Evolutionary conservation across 2,888 invertebrate genomes (phyloP).

Genomic region (Biston betularia): DNA sequence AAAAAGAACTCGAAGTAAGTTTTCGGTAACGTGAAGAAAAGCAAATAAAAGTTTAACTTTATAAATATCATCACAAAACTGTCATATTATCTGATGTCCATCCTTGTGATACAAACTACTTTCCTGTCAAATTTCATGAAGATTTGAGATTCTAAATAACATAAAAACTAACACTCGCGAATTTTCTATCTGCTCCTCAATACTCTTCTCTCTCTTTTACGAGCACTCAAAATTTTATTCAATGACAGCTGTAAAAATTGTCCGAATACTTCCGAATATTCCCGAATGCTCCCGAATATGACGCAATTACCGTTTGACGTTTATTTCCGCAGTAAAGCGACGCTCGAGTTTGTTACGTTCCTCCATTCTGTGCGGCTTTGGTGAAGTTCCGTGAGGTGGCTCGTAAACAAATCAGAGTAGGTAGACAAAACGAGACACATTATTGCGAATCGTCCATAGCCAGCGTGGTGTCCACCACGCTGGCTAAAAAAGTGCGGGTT

Average conservation of each 20-base stretch:
- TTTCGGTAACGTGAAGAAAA: too few relatives aligned
- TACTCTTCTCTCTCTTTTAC: slow-evolving; percentile 21
- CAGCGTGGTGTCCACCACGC: too few relatives aligned
- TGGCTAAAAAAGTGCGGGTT: too few relatives aligned
- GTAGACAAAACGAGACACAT: background rate
- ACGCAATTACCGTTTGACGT: slow-evolving; percentile 26
- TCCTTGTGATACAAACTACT: too few relatives aligned
- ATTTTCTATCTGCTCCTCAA: background rate
- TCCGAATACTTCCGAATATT: slow-evolving; percentile 22
- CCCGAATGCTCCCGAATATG: slow-evolving; percentile 13
- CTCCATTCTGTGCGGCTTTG: slow-evolving; percentile 8
- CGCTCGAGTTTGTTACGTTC: slow-evolving; percentile 23
- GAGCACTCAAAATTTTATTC: slow-evolving; percentile 28
- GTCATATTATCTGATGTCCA: too few relatives aligned
- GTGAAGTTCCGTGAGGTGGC: slow-evolving; percentile 14
- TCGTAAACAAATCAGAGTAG: background rate
- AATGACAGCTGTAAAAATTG: slow-evolving; percentile 34
- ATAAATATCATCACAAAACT: too few relatives aligned
- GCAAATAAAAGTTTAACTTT: too few relatives aligned
- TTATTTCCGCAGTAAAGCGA: slow-evolving; percentile 22
- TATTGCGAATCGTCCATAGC: background rate
- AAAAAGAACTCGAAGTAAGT: too few relatives aligned
- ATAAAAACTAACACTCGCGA: too few relatives aligned
- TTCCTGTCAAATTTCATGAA: too few relatives aligned
- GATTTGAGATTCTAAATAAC: too few relatives aligned